These are phyloP conservation scores for Corydoras sp. DNA, from an alignment of 2,113 vertebrate genomes.

Conservation along the genomic window DNA sequence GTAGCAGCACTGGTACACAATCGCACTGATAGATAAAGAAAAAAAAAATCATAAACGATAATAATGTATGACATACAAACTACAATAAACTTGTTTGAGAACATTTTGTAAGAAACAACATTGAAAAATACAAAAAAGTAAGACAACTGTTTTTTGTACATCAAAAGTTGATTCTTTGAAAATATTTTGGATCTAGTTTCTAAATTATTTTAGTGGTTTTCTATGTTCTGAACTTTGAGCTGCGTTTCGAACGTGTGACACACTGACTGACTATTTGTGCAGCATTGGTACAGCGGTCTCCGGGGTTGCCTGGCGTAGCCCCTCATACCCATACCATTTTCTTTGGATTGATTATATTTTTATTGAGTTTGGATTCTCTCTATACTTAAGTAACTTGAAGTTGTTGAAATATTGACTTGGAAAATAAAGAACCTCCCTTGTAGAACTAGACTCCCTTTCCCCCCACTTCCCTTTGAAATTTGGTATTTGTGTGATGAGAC, in stretches of 20 bases:
- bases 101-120: slow-evolving; percentile 78
- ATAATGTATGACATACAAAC: slow-evolving; percentile 69
- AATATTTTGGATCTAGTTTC: slow-evolving; percentile 98
- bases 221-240: slow-evolving; percentile 79
- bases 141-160: slow-evolving; percentile 86
- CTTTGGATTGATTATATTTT: slow-evolving; percentile 59
- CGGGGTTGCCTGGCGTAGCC: slow-evolving; percentile 90
- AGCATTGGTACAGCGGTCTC: slow-evolving; percentile 68
- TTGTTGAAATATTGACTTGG: slow-evolving; percentile 62
- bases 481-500: slow-evolving; percentile 88
- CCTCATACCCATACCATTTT: slow-evolving; percentile 51
- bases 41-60: slow-evolving; percentile 51
- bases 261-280: slow-evolving; percentile 76
- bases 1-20: slow-evolving; percentile 94
- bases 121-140: slow-evolving; percentile 58
- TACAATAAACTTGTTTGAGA: slow-evolving; percentile 80
- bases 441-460: slow-evolving; percentile 76
- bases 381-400: slow-evolving; percentile 73
- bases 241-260: slow-evolving; percentile 79
- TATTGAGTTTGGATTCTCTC: slow-evolving; percentile 41
- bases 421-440: slow-evolving; percentile 59
- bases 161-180: slow-evolving; percentile 91
- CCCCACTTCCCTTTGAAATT: slow-evolving; percentile 80
- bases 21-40: slow-evolving; percentile 81
- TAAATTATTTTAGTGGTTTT: slow-evolving; percentile 99